Base-by-base conservation (phyloP, 2,797 vertebrate genomes). In the Liparis tanakae region DNA sequence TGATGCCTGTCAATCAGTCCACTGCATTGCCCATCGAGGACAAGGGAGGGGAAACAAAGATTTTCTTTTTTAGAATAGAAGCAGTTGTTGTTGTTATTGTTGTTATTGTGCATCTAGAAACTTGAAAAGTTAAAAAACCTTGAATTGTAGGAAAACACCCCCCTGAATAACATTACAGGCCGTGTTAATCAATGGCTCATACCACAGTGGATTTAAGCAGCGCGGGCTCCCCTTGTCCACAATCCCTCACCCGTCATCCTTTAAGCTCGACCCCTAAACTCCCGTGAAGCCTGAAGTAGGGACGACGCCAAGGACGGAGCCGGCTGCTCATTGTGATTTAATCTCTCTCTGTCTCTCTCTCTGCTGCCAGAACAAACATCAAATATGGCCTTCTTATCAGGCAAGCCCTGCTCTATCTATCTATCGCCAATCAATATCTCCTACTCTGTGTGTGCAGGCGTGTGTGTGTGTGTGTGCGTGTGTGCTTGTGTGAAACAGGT, bases 361-460 rank as follows among this genome's bases (percentile, higher is more conserved):
- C 81, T 51, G 50, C 84, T 70, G 79, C 80, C 59, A 87, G 85
- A 90, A 87, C 91, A 93, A 93, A 94, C 91, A 92, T 92, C 91
- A 92, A 91, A 93, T 87, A 88, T 86, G 87, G 87, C 85, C 88
- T 88, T 75, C 91, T 94, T 93, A 93, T 93, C 93, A 90, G 90
- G 66, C 80, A 55, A 51, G 73, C 63, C 85, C 64, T 60, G 68
- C 82, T 90, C 87, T 90, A 85, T 87, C 88, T 87, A 88, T 90
- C 89, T 88, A 91, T 91, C 86, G 53, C 88, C 89, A 89, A 93
- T 93, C 92, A 76, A 93, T 94, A 92, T 77, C 80, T 78, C 37
- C 78, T 60, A 62, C 72, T 89, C 72, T 82, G 70, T 81, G 81
- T 76, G 81, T 71, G 80, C 76, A 30, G 76, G 59, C 51, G 43